These are phyloP conservation scores for Macrochelys suwanniensis DNA, from an alignment of 2,797 vertebrate genomes.

Conservation along the genomic window DNA sequence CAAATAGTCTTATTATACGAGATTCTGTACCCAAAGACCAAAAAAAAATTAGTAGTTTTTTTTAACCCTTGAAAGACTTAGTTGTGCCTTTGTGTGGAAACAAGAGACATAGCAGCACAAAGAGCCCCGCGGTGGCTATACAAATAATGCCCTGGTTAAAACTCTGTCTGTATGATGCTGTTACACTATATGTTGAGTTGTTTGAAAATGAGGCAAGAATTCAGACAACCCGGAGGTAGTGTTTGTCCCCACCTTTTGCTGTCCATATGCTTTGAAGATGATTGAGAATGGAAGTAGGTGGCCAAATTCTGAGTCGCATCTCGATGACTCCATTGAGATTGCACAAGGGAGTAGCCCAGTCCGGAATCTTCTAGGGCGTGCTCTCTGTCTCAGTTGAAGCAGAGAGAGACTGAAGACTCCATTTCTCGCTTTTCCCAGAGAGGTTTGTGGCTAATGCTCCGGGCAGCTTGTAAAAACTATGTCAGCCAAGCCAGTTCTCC, in stretches of 20 bases:
- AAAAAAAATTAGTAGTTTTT: conserved; percentile 76
- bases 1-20: conserved; percentile 89
- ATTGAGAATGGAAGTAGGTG: accelerated
- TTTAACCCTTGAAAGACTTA: conserved; percentile 79
- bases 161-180: not conserved
- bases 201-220: not conserved
- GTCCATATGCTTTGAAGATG: not conserved
- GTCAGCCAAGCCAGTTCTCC: not conserved
- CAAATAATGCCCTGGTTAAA: not conserved
- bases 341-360: not conserved
- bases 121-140: not conserved
- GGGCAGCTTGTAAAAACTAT: not conserved
- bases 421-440: not conserved
- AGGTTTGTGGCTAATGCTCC: conserved; percentile 5
- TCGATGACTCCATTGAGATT: not conserved
- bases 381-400: not conserved
- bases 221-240: accelerated
- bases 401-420: not conserved
- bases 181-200: accelerated
- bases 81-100: not conserved
- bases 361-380: not conserved
- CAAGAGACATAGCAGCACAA: accelerated
- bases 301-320: not conserved
- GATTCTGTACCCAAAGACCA: conserved; percentile 85
- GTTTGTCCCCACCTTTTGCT: not conserved